Base-by-base conservation (phyloP, 2,113 vertebrate genomes). In the Hirundichthys speculiger region DNA sequence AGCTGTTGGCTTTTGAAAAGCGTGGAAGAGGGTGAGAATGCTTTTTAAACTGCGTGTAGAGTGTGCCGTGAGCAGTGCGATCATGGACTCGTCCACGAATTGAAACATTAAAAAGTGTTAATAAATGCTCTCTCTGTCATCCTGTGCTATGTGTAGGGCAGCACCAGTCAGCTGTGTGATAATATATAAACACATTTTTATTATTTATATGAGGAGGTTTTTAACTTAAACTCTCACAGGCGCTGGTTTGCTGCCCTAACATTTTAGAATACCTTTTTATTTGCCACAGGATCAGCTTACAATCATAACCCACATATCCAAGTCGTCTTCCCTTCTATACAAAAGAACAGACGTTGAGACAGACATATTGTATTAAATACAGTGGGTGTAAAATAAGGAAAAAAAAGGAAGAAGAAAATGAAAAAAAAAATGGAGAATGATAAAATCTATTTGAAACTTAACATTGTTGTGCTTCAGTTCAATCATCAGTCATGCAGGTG, bases 121-220 rank as follows among this genome's bases (percentile, higher is more conserved):
- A 73, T 59, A 57, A 68, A 85, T 24, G 56, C 75, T 64, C 80
- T 69, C 59, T 50, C 61, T 47, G 65, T 83, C 80, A 83, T 87
- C 79, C 84, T 85, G 84, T 76, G 84, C 86, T 89, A 84, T 54
- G 86, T 79, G 70, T 83, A 77, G 82, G 87, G 89, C 90, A 85
- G 86, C 86, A 73, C 80, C 78, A 73, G 89, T 82, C 73, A 54
- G 80, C 88, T 82, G 69, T 90, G 89, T 88, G 90, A 89, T 89
- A 90, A 91, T 92, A 91, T 91, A 90, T 91, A 89, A 83, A 91
- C 86, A 89, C 90, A 91, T 94, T 94, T 93, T 92, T 93, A 93
- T 93, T 94, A 93, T 94, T 93, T 94, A 93, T 93, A 93, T 90
- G 82, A 91, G 89, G 88, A 92, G 90, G 86, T 93, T 93, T 93